A percentile compares a stretch with the other conserved stretches of the same genome.
Conservation (phyloP, 2,888 invertebrate genomes). For the Trachelus tabidus region DNA sequence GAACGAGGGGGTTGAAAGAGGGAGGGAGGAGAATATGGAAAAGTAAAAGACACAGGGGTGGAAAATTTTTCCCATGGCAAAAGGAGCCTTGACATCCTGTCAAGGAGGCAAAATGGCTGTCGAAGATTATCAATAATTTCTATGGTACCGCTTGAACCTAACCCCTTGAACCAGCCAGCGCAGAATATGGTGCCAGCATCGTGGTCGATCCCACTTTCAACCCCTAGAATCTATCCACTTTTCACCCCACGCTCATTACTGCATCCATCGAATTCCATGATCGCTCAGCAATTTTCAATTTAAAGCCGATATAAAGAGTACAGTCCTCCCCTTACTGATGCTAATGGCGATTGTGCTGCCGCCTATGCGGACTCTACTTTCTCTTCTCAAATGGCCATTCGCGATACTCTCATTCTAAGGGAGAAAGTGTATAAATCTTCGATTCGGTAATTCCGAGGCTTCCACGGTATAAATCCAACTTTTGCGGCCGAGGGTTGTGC, state of each 20-base stretch:
- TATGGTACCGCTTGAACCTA: background rate
- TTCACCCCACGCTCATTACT: background rate
- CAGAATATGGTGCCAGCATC: background rate
- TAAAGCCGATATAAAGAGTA: background rate
- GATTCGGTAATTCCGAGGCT: slow-evolving; percentile 60
- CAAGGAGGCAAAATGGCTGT: background rate
- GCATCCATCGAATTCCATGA: background rate
- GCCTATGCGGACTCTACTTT: background rate
- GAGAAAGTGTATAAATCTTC: slow-evolving; percentile 55
- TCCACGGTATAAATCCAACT: slow-evolving; percentile 61
- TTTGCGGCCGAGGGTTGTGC: slow-evolving; percentile 51
- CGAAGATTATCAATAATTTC: background rate
- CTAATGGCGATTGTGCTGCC: background rate
- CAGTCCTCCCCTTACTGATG: background rate
- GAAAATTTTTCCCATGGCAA: background rate
- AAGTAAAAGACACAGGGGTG: background rate
- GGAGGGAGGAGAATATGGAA: background rate
- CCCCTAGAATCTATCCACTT: background rate
- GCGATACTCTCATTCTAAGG: background rate
- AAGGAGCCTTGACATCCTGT: background rate
- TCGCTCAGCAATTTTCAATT: background rate
- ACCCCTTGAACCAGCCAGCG: background rate
- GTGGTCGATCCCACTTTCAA: background rate
- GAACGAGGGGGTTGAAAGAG: slow-evolving; percentile 22
- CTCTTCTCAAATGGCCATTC: background rate